Percentiles rank a stretch among this genome's conserved stretches.
Conservation (phyloP, 2,888 invertebrate species). For the Phragmatobia fuliginosa region DNA sequence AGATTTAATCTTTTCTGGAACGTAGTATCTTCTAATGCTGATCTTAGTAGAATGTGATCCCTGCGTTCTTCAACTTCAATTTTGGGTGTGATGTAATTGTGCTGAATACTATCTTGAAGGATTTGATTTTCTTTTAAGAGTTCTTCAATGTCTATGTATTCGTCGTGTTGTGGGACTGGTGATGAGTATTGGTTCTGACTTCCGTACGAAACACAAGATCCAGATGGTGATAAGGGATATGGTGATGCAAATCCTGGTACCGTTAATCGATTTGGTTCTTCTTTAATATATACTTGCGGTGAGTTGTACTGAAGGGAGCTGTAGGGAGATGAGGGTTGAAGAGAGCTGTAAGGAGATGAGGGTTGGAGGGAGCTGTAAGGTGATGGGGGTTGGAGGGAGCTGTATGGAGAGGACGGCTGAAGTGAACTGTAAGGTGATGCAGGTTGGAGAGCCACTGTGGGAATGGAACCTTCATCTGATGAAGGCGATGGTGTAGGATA, state of each 20-base stretch:
- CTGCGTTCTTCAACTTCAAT: conserved; percentile 86
- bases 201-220: conserved; percentile 84
- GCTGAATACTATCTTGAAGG: conserved; percentile 80
- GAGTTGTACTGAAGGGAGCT: conserved; percentile 65
- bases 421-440: conserved; percentile 85
- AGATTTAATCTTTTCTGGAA: conserved; percentile 95
- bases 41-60: conserved; percentile 92
- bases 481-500: conserved; percentile 83
- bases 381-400: conserved; percentile 49
- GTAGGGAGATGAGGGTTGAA: conserved; percentile 55
- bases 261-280: conserved; percentile 83
- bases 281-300: conserved; percentile 78
- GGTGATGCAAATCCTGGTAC: conserved; percentile 84
- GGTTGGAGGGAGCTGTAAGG: conserved; percentile 67
- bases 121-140: conserved; percentile 86
- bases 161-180: conserved; percentile 87
- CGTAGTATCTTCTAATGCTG: conserved; percentile 93
- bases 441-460: conserved; percentile 86
- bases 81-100: conserved; percentile 82
- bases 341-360: conserved; percentile 66
- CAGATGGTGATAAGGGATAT: conserved; percentile 86
- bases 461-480: conserved; percentile 86
- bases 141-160: conserved; percentile 88
- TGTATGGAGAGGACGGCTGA: conserved; percentile 87
- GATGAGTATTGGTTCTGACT: conserved; percentile 86